Evolutionary conservation across 2,888 invertebrate genomes (phyloP), one percentile per base, ranked within the genome.

Genomic region (Sclerodermus sp.): DNA sequence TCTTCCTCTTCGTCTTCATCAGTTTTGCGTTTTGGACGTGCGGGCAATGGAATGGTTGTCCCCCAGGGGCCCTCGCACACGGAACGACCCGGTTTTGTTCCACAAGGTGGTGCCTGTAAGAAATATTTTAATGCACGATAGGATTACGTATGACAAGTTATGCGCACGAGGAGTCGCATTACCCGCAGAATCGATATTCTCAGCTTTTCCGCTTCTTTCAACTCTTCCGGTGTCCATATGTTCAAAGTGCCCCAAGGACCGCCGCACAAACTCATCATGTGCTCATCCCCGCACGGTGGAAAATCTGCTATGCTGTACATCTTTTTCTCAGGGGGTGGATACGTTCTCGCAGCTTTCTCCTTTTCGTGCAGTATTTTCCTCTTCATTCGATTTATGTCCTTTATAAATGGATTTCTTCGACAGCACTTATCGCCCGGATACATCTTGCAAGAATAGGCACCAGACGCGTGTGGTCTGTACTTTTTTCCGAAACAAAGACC

Each of bases 401-500:
- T 47, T 15, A 52, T 53, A 13, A 71, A 68, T 1, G 68, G 67
- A 61, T 65, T 70, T 45, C 57, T 53, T 42, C 62, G 47, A 32
- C 66, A 64, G 0, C 52, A 66, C 32, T 60, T 58, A 12, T 65
- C 59, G 1, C 49, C 59, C 1, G 63, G 65, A 42, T 68, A 64
- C 12, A 54, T 50, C 15, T 58, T 61, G 38, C 74, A 74, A 1
- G 64, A 61, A 40, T 60, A 66, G 0, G 65, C 62, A 0, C 60
- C 53, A 2, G 30, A 31, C 23, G 58, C 58, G 0, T 50, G 8
- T 0, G 70, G 67, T 43, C 69, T 57, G 30, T 66, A 73, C 45
- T 70, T 70, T 6, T 59, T 60, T 1, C 68, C 75, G 10, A 57
- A 65, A 37, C 74, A 74, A 2, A 50, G 10, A 13, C 54, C 62